These are phyloP conservation scores for Drosophila virilis DNA, from an alignment of 1,140 invertebrate genomes.

Conservation along the genomic window DNA sequence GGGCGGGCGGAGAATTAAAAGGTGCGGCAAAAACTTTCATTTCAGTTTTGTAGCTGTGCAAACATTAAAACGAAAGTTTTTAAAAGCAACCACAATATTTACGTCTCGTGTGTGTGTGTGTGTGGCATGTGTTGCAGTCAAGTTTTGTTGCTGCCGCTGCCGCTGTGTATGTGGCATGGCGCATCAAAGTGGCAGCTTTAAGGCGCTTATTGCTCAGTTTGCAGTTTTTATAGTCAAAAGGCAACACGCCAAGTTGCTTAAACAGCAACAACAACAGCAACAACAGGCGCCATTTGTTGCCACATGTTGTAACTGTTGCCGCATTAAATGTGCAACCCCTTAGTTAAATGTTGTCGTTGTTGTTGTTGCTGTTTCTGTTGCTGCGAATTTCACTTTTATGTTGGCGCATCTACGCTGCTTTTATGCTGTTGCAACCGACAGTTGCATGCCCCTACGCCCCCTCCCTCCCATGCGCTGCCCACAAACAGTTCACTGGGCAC, in stretches of 20 bases:
- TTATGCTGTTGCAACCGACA: slow-evolving; percentile 58
- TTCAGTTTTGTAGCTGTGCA: slow-evolving; percentile 39
- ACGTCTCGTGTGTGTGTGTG: slow-evolving; percentile 49
- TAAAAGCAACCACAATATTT: slow-evolving; percentile 73
- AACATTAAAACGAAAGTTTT: slow-evolving; percentile 73
- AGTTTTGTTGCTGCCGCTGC: slow-evolving; percentile 28
- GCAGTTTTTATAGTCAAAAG: slow-evolving; percentile 78
- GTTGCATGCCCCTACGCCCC: background rate
- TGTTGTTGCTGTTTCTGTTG: slow-evolving; percentile 25
- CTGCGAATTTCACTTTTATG: slow-evolving; percentile 78
- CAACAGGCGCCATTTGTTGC: slow-evolving; percentile 68
- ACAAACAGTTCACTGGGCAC: slow-evolving; percentile 72
- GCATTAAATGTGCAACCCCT: slow-evolving; percentile 72
- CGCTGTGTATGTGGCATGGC: slow-evolving; percentile 20
- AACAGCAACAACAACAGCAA: slow-evolving; percentile 29
- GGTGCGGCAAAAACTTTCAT: slow-evolving; percentile 31
- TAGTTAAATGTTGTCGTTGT: slow-evolving; percentile 20
- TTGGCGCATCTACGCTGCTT: slow-evolving; percentile 61
- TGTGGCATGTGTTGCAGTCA: slow-evolving; percentile 37
- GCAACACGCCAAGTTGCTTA: slow-evolving; percentile 72
- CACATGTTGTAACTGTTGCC: slow-evolving; percentile 80
- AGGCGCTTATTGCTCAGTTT: slow-evolving; percentile 52
- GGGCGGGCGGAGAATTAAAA: slow-evolving; percentile 23
- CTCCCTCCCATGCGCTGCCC: background rate
- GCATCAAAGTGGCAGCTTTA: slow-evolving; percentile 67